Percentiles rank a stretch among this genome's conserved stretches.
phyloP scores from a whole-genome alignment of 2,113 vertebrate genomes.

The Triplophysa rosa region DNA sequence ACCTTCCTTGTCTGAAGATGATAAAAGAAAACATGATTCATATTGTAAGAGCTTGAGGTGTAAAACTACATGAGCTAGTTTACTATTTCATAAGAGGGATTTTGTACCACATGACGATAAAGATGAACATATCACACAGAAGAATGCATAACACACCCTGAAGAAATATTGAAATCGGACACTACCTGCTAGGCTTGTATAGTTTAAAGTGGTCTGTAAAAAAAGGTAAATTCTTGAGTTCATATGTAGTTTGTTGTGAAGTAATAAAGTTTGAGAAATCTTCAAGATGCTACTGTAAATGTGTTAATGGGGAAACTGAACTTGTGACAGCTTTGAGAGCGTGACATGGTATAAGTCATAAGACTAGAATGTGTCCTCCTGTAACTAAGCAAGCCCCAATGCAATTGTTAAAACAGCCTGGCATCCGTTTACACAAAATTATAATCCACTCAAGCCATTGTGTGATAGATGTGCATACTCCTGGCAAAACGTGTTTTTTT shows the following conservation, averaged over 20 bases:
- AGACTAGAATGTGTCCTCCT: slow-evolving; percentile 46
- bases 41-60: slow-evolving; percentile 61
- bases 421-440: slow-evolving; percentile 47
- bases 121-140: background rate
- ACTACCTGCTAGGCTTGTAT: too few relatives aligned
- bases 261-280: background rate
- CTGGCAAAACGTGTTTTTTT: too few relatives aligned
- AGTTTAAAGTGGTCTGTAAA: background rate
- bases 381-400: slow-evolving; percentile 57
- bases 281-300: background rate
- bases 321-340: background rate
- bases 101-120: background rate
- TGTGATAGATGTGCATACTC: background rate
- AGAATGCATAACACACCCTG: too few relatives aligned
- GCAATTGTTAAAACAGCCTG: slow-evolving; percentile 47
- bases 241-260: too few relatives aligned
- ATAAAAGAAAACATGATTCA: slow-evolving; percentile 59
- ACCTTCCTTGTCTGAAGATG: background rate
- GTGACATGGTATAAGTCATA: background rate
- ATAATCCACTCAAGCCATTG: background rate
- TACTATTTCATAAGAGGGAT: slow-evolving; percentile 17
- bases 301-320: background rate
- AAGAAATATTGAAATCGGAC: too few relatives aligned
- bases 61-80: slow-evolving; percentile 46
- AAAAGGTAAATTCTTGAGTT: background rate